Base-by-base conservation (phyloP, 2,113 vertebrate species). In the human region DNA sequence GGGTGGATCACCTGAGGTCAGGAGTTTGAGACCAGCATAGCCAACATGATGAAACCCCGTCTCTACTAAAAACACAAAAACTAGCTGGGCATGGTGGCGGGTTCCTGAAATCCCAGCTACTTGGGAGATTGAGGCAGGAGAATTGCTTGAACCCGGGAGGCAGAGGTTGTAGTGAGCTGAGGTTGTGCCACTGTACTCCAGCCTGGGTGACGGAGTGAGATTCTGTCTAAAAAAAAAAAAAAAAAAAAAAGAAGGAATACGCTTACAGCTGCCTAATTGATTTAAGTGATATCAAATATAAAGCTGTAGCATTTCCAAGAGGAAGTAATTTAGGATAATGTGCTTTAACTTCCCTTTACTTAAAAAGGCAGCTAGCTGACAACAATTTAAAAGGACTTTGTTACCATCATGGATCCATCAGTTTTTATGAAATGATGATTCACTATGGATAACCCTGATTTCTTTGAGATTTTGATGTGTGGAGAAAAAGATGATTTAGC, bases 271-370 rank as follows among this genome's bases (percentile, higher is more conserved):
- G 57, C 43, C 10, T 61, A 57, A 45, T 8, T 52, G 57, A 91
- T 66, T 94, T 93, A 61, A 93, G 30, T 84, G 45, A 91, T 89
- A 50, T 72, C 89, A 91, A 93, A 85, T 79, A 81, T 14, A 89
- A 93, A 38, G n/a, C 40, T 66, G 22, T 48, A 73, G 40, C 82
- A 84, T 86, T 94, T 94, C 94, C 90, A 97, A 73, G 72, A 93
- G 87, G 86, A 93, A 97, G 66, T 94, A 61, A 91, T 96, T 97
- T 92, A 83, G 61, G 52, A 38, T 93, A 80, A 96, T 84, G 55
- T 50, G 59, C 17, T 93, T 96, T 79, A 66, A 85, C 61, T 96
- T 89, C 11, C 38, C 45, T 61, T 89, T 64, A 38, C 86, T 83
- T 73, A 93, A 95, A 96, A 84, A 73, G n/a, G 38, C 40, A 95